These are phyloP conservation scores for Seriola dumerili DNA, from an alignment of 2,113 vertebrate genomes.

Conservation along the genomic window DNA sequence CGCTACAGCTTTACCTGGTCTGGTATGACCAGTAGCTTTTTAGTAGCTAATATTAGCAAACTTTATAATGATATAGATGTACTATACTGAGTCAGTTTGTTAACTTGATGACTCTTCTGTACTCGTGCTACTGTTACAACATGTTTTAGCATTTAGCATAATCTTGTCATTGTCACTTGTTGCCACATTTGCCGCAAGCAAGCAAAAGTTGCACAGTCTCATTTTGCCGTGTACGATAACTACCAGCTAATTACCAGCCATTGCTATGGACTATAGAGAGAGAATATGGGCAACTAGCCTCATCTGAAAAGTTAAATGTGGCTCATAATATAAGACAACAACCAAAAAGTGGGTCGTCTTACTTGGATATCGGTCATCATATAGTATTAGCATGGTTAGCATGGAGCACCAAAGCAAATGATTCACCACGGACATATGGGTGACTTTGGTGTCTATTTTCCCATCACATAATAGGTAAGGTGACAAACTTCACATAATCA, in stretches of 20 bases:
- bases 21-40: background rate
- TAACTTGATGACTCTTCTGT: background rate
- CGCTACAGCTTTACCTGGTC: background rate
- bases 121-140: background rate
- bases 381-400: background rate
- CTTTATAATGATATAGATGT: too few relatives aligned
- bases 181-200: background rate
- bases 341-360: background rate
- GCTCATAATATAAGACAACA: background rate
- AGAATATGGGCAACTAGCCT: background rate
- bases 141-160: constrained; percentile 12
- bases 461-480: constrained; percentile 1
- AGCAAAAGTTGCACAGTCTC: background rate
- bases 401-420: background rate
- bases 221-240: background rate
- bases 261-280: background rate
- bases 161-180: constrained; percentile 6
- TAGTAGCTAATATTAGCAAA: background rate
- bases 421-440: too few relatives aligned
- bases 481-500: background rate
- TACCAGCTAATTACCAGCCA: background rate
- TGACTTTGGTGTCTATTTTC: background rate
- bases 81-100: background rate
- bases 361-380: background rate
- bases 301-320: background rate